phyloP scores from a whole-genome alignment of 1,140 invertebrate genomes.

The Palaemon carinicauda region DNA sequence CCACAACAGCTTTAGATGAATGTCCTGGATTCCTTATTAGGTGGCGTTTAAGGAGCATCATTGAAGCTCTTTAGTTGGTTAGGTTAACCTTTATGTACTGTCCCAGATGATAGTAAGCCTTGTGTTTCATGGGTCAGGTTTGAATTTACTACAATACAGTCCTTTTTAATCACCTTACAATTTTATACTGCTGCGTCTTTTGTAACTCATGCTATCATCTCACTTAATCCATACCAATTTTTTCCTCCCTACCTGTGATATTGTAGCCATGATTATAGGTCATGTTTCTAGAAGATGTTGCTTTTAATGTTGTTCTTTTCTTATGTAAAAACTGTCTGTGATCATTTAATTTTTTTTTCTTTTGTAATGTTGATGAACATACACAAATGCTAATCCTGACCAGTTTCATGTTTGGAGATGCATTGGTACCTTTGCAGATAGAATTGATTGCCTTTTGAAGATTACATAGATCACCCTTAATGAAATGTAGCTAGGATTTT shows the following conservation, averaged over 20 bases:
- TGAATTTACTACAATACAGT: background rate
- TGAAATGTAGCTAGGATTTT: slow-evolving; percentile 43
- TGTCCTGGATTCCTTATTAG: too few species aligned
- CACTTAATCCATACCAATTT: slow-evolving; percentile 4
- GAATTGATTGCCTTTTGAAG: slow-evolving; percentile 29
- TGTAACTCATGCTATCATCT: background rate
- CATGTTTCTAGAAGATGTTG: slow-evolving; percentile 20
- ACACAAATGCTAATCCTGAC: slow-evolving; percentile 2
- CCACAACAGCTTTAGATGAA: too few species aligned
- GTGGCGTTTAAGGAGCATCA: too few species aligned
- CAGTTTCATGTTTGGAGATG: slow-evolving; percentile 12
- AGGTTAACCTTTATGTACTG: too few species aligned
- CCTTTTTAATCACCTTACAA: background rate
- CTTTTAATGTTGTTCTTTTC: slow-evolving; percentile 33
- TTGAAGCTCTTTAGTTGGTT: too few species aligned
- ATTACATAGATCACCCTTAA: slow-evolving; percentile 24
- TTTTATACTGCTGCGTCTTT: slow-evolving; percentile 26
- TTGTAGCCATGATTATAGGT: slow-evolving; percentile 22
- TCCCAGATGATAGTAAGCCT: slow-evolving; percentile 18
- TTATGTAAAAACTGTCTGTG: slow-evolving; percentile 38
- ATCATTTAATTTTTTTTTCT: slow-evolving; percentile 19
- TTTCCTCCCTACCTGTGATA: slow-evolving; percentile 46
- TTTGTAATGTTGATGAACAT: background rate
- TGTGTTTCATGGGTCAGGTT: background rate
- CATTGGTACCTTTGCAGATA: slow-evolving; percentile 26